Evolutionary conservation across 2,797 vertebrate species (phyloP).

Genomic region (Spinus olivaceus): DNA sequence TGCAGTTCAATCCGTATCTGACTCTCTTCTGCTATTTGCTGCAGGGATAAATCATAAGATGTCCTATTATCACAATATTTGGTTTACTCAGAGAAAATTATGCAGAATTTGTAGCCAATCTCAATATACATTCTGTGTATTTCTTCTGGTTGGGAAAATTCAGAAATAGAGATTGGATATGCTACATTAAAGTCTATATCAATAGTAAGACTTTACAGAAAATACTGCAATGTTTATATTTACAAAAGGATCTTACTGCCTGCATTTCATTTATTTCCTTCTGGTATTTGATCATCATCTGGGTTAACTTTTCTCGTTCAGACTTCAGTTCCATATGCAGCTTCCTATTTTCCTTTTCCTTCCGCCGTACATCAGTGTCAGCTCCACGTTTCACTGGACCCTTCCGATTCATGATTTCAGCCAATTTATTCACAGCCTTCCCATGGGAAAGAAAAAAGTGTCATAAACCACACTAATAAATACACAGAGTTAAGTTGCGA

Average conservation of each 20-base stretch:
- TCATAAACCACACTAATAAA: not conserved
- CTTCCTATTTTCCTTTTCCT: slow-evolving; percentile 98
- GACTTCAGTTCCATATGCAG: slow-evolving; percentile 94
- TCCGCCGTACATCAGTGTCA: slow-evolving; percentile 92
- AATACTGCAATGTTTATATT: not conserved
- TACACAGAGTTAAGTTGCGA: not conserved
- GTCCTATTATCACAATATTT: not conserved
- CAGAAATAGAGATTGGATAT: not conserved
- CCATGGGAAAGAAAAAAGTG: not conserved
- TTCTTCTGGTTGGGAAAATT: not conserved
- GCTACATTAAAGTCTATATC: not conserved
- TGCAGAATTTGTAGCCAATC: not conserved
- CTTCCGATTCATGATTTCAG: slow-evolving; percentile 98
- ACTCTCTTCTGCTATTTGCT: slow-evolving; percentile 97
- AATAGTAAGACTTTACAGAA: not conserved
- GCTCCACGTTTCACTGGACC: slow-evolving; percentile 91
- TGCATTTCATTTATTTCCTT: slow-evolving; percentile 97
- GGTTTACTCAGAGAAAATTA: not conserved
- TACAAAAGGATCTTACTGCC: slow-evolving; percentile 80
- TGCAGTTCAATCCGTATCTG: slow-evolving; percentile 95
- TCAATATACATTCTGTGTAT: not conserved
- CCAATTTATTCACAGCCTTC: slow-evolving; percentile 97
- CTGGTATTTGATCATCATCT: slow-evolving; percentile 97
- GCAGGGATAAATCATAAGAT: not conserved
- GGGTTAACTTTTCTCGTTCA: slow-evolving; percentile 94